Evolutionary conservation across 2,888 invertebrate genomes (phyloP).

Genomic region (Aspidapion aeneum): DNA sequence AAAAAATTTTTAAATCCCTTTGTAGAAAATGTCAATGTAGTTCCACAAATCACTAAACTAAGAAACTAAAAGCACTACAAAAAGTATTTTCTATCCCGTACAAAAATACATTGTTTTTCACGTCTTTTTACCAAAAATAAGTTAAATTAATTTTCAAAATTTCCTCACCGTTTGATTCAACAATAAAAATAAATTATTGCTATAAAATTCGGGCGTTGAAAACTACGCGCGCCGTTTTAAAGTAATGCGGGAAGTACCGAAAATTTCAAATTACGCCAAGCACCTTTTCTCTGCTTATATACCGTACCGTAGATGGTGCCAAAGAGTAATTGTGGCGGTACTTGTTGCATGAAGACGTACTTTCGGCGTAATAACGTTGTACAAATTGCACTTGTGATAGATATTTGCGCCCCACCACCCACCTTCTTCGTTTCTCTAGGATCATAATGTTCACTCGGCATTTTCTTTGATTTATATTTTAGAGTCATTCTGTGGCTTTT

Average conservation of each 20-base stretch:
- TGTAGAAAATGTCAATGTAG: neutral
- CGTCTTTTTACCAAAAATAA: neutral
- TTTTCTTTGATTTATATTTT: no score
- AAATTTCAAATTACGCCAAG: neutral
- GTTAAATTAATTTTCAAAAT: no score
- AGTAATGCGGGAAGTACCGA: neutral
- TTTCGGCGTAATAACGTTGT: conserved; percentile 26
- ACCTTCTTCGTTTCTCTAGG: neutral
- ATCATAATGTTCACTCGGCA: neutral
- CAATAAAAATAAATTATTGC: no score
- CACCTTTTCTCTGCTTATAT: no score
- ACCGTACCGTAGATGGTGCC: neutral
- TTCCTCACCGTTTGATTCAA: no score
- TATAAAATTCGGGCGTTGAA: no score
- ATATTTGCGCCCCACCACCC: conserved; percentile 34
- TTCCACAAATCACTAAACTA: neutral
- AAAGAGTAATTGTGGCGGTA: neutral
- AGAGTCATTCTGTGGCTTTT: neutral
- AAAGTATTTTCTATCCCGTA: neutral
- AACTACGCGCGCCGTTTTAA: neutral
- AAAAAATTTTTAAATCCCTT: neutral
- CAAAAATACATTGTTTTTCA: neutral
- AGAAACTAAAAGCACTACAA: neutral
- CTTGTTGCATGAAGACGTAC: neutral
- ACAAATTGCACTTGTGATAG: conserved; percentile 34